phyloP scores from a whole-genome alignment of 2,888 invertebrate genomes.

The Diarsia rubi region DNA sequence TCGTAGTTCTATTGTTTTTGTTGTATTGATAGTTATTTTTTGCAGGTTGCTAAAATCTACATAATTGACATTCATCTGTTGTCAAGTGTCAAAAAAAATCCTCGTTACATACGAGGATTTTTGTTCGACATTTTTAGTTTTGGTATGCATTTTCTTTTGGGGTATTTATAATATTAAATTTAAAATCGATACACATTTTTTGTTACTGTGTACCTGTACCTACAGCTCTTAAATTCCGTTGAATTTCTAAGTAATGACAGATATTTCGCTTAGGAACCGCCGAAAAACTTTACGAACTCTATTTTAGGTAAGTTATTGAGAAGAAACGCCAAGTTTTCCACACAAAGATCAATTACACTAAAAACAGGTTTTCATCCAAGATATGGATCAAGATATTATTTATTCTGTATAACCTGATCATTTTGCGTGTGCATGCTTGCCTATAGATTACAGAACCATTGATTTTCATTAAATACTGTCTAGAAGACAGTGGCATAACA shows the following conservation, averaged over 20 bases:
- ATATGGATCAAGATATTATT: slow-evolving; percentile 37
- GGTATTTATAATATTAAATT: too few relatives aligned
- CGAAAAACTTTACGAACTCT: neutral
- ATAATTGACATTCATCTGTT: neutral
- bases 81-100: too few relatives aligned
- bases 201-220: neutral
- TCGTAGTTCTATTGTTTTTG: slow-evolving; percentile 64
- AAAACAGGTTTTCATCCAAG: slow-evolving; percentile 11
- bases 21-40: slow-evolving; percentile 37
- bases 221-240: neutral
- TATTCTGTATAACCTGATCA: slow-evolving; percentile 43
- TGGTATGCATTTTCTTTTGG: neutral
- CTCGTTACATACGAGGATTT: too few relatives aligned
- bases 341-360: neutral
- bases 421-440: slow-evolving; percentile 45
- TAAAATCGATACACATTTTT: neutral
- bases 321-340: neutral
- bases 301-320: neutral
- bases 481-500: slow-evolving; percentile 47
- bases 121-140: too few relatives aligned
- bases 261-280: neutral
- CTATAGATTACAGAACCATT: slow-evolving; percentile 54
- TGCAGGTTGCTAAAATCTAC: slow-evolving; percentile 19
- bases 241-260: neutral
- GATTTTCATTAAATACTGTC: slow-evolving; percentile 62